Evolutionary conservation across 2,797 vertebrate genomes (phyloP).

Genomic region (Typhlichthys eigenmanni): DNA sequence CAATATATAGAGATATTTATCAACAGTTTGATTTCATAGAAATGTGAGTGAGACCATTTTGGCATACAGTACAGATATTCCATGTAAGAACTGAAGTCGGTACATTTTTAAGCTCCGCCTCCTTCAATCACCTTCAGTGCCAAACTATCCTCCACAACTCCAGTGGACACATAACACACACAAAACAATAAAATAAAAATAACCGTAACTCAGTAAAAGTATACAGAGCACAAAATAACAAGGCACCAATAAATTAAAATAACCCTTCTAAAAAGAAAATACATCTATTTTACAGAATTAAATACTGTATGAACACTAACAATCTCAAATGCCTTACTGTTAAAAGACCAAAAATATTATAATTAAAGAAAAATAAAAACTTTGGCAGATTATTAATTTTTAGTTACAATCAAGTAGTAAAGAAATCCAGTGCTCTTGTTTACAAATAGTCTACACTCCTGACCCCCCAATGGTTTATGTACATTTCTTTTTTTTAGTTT

Average conservation of each 20-base stretch:
- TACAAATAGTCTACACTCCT: slow-evolving; percentile 82
- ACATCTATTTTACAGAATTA: slow-evolving; percentile 77
- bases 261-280: slow-evolving; percentile 54
- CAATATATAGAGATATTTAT: slow-evolving; percentile 89
- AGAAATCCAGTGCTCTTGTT: slow-evolving; percentile 83
- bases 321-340: slow-evolving; percentile 67
- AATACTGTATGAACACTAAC: slow-evolving; percentile 73
- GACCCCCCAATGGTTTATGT: slow-evolving; percentile 72
- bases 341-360: slow-evolving; percentile 64
- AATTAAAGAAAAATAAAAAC: slow-evolving; percentile 68
- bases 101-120: slow-evolving; percentile 59
- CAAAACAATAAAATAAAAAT: slow-evolving; percentile 21
- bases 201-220: slow-evolving; percentile 67
- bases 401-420: slow-evolving; percentile 89
- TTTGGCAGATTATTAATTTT: slow-evolving; percentile 87
- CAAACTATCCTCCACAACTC: slow-evolving; percentile 8
- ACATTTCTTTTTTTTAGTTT: slow-evolving; percentile 60
- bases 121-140: not conserved
- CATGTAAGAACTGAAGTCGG: slow-evolving; percentile 82
- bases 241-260: slow-evolving; percentile 88
- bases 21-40: slow-evolving; percentile 86
- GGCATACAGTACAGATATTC: slow-evolving; percentile 84
- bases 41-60: slow-evolving; percentile 86
- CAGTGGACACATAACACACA: slow-evolving; percentile 47
- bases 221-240: slow-evolving; percentile 78